Evolutionary conservation across 2,113 vertebrate species (phyloP).

Genomic region (Cyprinodon variegatus): DNA sequence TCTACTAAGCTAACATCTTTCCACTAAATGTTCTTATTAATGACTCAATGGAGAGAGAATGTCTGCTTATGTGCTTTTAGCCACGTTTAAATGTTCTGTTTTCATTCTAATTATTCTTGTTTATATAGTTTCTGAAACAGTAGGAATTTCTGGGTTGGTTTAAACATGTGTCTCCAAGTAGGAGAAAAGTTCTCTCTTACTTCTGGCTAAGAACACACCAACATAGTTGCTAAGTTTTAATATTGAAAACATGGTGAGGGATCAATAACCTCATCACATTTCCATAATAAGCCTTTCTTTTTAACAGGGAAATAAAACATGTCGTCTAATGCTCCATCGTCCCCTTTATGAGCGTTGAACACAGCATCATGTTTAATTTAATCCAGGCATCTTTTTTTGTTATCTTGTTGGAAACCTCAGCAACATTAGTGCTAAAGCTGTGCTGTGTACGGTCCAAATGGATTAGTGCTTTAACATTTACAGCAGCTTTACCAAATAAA

Average conservation of each 20-base stretch:
- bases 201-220: neutral
- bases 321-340: neutral
- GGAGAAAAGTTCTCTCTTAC: too few species aligned
- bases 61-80: neutral
- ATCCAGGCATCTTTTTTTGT: neutral
- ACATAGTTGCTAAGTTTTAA: neutral
- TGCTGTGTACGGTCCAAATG: too few species aligned
- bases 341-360: too few species aligned
- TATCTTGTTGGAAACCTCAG: too few species aligned
- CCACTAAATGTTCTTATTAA: slow-evolving; percentile 18
- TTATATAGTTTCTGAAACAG: neutral
- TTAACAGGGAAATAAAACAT: neutral
- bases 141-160: neutral
- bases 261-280: neutral
- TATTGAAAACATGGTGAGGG: neutral
- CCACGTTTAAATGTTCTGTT: neutral
- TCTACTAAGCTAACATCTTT: slow-evolving; percentile 28
- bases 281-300: neutral
- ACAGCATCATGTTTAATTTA: too few species aligned
- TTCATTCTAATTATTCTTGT: neutral
- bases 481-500: neutral
- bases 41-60: slow-evolving; percentile 8
- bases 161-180: neutral
- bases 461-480: neutral
- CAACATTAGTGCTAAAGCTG: too few species aligned